A percentile compares a stretch with the other conserved stretches of the same genome.
Conservation (phyloP, 35 echinoderm and acorn worm genomes). For the Apostichopus japonicus region DNA sequence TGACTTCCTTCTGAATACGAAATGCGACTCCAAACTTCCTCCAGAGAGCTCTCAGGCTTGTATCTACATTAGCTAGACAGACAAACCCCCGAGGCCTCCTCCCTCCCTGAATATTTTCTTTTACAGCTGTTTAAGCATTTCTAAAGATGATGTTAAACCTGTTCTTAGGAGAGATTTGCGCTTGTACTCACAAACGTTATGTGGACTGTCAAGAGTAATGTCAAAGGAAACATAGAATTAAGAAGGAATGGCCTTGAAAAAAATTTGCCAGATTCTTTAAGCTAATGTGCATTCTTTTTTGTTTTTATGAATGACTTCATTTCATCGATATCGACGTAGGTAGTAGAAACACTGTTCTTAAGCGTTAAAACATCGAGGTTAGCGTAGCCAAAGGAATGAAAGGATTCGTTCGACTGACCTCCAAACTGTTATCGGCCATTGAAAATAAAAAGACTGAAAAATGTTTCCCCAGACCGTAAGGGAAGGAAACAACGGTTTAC, state of each 20-base stretch:
- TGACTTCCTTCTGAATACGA: conserved; percentile 6
- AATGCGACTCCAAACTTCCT: neutral
- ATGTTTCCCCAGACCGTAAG: too few species aligned
- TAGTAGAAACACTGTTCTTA: neutral
- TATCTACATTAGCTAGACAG: conserved; percentile 3
- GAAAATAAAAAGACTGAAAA: too few species aligned
- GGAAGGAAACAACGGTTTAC: too few species aligned
- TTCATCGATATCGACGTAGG: neutral
- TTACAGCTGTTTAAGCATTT: neutral
- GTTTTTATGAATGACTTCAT: neutral
- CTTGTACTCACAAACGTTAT: neutral
- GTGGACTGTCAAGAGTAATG: neutral
- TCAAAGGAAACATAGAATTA: neutral
- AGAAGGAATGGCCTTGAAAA: neutral
- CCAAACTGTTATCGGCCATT: too few species aligned
- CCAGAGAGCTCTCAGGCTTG: neutral
- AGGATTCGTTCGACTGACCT: too few species aligned
- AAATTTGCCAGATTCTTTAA: neutral
- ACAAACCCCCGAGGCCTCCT: neutral
- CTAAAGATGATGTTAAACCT: neutral
- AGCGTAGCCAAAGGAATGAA: too few species aligned
- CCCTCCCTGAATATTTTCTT: neutral
- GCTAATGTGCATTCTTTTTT: neutral
- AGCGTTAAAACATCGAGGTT: too few species aligned
- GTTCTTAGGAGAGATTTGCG: neutral